Conservation (phyloP, 2,113 vertebrate genomes). For the Dicentrarchus labrax region DNA sequence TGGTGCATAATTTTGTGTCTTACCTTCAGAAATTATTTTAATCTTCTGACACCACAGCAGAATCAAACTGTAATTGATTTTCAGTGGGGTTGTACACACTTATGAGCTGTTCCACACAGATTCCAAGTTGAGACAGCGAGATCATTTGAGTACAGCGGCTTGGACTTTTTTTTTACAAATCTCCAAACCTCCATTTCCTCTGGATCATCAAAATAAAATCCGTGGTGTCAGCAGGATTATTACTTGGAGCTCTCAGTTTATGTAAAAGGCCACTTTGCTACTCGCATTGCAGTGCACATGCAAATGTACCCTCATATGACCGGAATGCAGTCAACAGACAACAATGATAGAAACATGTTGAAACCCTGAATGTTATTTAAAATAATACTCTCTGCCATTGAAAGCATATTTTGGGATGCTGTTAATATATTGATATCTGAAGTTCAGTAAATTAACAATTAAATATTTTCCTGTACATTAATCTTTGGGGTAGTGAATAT, state of each 20-base stretch:
- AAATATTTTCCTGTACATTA: background rate
- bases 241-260: background rate
- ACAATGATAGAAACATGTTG: background rate
- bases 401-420: background rate
- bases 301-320: background rate
- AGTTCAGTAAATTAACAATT: too few relatives aligned
- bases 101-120: background rate
- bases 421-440: background rate
- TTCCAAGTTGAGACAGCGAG: background rate
- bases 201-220: conserved; percentile 12
- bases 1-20: background rate
- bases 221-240: background rate
- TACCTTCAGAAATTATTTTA: background rate
- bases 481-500: background rate
- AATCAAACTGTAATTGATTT: background rate
- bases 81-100: background rate
- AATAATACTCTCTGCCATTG: background rate
- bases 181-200: background rate
- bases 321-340: background rate
- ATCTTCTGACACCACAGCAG: background rate
- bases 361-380: background rate
- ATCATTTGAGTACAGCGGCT: background rate
- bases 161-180: background rate
- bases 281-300: background rate
- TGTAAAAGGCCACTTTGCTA: background rate